Percentiles rank a stretch among this genome's conserved stretches.
Conservation (phyloP, 2,888 invertebrate genomes). For the Oeneis ivallda region DNA sequence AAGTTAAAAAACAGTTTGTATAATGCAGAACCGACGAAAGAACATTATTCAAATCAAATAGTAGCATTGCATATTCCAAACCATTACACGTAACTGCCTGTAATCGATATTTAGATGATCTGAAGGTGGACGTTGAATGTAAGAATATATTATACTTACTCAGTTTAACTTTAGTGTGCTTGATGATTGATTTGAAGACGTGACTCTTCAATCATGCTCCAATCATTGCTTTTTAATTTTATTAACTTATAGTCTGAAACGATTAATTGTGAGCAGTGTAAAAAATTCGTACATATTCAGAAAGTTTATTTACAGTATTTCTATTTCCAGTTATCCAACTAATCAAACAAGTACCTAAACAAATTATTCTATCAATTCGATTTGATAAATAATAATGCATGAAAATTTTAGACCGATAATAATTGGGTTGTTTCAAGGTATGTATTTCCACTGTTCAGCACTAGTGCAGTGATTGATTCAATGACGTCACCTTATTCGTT, state of each 20-base stretch:
- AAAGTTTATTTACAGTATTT: too few relatives aligned
- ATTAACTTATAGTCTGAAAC: too few relatives aligned
- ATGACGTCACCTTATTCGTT: slow-evolving; percentile 34
- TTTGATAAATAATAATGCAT: slow-evolving; percentile 25
- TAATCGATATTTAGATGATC: too few relatives aligned
- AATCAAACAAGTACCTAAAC: too few relatives aligned
- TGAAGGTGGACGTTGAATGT: too few relatives aligned
- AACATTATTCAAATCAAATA: slow-evolving; percentile 1
- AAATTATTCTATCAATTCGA: background rate
- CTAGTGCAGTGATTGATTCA: slow-evolving; percentile 36
- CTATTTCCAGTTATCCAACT: too few relatives aligned
- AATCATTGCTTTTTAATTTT: too few relatives aligned
- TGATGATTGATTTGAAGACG: background rate
- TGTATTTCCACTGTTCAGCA: slow-evolving; percentile 29
- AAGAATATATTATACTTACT: too few relatives aligned
- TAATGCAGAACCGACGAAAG: slow-evolving; percentile 2
- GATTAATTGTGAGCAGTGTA: too few relatives aligned
- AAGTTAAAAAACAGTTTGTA: background rate
- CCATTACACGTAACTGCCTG: background rate
- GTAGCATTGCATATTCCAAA: slow-evolving; percentile 9
- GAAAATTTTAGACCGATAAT: slow-evolving; percentile 29
- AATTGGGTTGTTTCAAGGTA: slow-evolving; percentile 31
- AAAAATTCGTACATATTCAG: too few relatives aligned
- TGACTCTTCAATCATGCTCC: background rate
- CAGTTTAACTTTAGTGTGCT: too few relatives aligned